These are phyloP conservation scores for Discoglossus pictus DNA, from an alignment of 2,797 vertebrate species.

Conservation along the genomic window DNA sequence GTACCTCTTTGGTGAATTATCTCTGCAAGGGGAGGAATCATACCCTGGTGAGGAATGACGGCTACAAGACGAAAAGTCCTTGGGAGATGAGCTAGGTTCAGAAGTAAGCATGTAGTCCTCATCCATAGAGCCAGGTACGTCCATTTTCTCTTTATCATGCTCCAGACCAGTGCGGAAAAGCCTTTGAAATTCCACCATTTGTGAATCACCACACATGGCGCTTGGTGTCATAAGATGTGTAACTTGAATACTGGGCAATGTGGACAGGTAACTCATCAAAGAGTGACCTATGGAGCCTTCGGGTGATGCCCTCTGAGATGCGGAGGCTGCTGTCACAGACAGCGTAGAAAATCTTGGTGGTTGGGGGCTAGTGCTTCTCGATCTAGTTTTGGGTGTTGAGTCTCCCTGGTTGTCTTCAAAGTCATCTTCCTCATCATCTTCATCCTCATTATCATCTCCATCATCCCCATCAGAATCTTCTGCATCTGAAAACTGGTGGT, in stretches of 20 bases:
- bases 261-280: slow-evolving; percentile 88
- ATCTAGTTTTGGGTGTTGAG: slow-evolving; percentile 90
- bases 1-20: slow-evolving; percentile 89
- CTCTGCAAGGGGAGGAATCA: slow-evolving; percentile 83
- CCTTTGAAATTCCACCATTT: slow-evolving; percentile 81
- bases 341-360: slow-evolving; percentile 81
- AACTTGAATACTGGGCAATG: slow-evolving; percentile 93
- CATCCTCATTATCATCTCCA: slow-evolving; percentile 91
- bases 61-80: slow-evolving; percentile 86
- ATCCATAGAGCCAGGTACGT: slow-evolving; percentile 86
- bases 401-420: slow-evolving; percentile 95
- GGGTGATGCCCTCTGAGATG: slow-evolving; percentile 71
- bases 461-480: slow-evolving; percentile 94
- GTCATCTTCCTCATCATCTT: slow-evolving; percentile 93
- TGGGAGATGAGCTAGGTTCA: slow-evolving; percentile 79
- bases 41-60: slow-evolving; percentile 83
- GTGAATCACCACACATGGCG: slow-evolving; percentile 73
- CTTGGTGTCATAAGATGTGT: slow-evolving; percentile 81
- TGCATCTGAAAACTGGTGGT: slow-evolving; percentile 95
- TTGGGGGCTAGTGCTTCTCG: slow-evolving; percentile 92
- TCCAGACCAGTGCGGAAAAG: slow-evolving; percentile 78
- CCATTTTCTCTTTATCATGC: slow-evolving; percentile 76
- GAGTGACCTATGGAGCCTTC: slow-evolving; percentile 76
- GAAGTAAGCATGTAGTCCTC: slow-evolving; percentile 79
- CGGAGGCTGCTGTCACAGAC: slow-evolving; percentile 76